Evolutionary conservation across 2,888 invertebrate genomes (phyloP).

Genomic region (Agrotis puta): DNA sequence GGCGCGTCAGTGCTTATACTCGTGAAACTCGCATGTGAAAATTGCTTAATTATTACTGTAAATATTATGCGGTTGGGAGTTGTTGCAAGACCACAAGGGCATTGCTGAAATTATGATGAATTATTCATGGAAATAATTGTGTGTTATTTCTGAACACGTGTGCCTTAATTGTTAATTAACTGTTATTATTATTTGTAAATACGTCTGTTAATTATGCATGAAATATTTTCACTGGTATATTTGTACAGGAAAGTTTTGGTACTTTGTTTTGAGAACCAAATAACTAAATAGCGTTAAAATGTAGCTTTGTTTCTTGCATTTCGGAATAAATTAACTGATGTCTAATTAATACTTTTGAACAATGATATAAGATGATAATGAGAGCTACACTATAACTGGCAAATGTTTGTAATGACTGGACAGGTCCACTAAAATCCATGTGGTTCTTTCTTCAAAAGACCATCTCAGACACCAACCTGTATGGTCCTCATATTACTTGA

Average conservation of each 20-base stretch:
- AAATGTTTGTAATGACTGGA: too few species aligned
- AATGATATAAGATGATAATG: too few species aligned
- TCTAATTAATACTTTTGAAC: too few species aligned
- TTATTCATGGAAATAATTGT: constrained; percentile 15
- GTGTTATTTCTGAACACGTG: constrained; percentile 3
- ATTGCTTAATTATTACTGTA: neutral
- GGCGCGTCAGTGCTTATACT: neutral
- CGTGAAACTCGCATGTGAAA: neutral
- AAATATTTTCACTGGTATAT: neutral
- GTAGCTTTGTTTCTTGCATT: neutral
- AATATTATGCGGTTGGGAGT: neutral
- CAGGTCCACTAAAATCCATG: too few species aligned
- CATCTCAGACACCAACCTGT: too few species aligned
- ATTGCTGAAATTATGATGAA: constrained; percentile 13
- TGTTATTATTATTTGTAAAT: neutral
- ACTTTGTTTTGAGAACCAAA: neutral
- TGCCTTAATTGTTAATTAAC: constrained; percentile 27
- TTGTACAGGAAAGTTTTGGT: neutral
- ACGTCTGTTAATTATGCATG: neutral
- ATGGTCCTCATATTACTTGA: too few species aligned
- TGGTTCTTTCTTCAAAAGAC: too few species aligned
- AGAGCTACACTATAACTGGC: too few species aligned
- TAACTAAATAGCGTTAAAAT: too few species aligned
- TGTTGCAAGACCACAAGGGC: neutral
- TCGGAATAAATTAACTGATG: neutral